Evolutionary conservation across 2,888 invertebrate genomes (phyloP), one percentile per base, ranked within the genome.

Genomic region (Orgyia antiqua): DNA sequence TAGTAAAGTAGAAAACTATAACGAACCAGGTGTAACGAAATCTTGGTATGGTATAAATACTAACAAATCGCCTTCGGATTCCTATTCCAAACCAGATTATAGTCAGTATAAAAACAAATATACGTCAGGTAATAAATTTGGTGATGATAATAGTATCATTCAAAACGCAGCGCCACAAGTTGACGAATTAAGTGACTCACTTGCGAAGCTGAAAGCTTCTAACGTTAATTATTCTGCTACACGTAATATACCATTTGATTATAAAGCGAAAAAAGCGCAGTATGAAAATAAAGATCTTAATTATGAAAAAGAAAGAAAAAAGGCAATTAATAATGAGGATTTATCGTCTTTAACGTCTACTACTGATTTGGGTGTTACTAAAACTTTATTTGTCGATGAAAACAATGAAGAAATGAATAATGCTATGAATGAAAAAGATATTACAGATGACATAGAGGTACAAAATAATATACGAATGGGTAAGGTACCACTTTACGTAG

Each of bases 1-100:
- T 3, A 42, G 27, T 27, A 64, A 64, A 41, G 39, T 54, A 13
- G 45, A 51, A 31, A 56, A 48, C 24, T 63, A 60, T 34, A 58
- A 58, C 9, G 58, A 48, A 7, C 38, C 48, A 27, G 56, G 51
- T 13, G 35, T 39, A 2, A 40, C 53, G 0, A 68, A 68, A 29
- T 51, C 56, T 30, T 71, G 62, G 62, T 46, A 54, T 24, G 40
- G 45, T 3, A 39, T 45, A 2, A 42, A 42, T 17, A 36, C 33
- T 12, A 58, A 62, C 17, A 52, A 56, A 23, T 42, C 61, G 31
- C n/a, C n/a, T n/a, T n/a, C n/a, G n/a, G 15, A 15, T 15, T 15
- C 15, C 6, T 53, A 58, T 13, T 24, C 52, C 9, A 38, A 39
- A 9, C 40, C 58, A 23, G 45, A 47, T 24, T 58, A 56, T 25